Evolutionary conservation across 2,797 vertebrate species (phyloP).

Genomic region (Anolis apletophallus): DNA sequence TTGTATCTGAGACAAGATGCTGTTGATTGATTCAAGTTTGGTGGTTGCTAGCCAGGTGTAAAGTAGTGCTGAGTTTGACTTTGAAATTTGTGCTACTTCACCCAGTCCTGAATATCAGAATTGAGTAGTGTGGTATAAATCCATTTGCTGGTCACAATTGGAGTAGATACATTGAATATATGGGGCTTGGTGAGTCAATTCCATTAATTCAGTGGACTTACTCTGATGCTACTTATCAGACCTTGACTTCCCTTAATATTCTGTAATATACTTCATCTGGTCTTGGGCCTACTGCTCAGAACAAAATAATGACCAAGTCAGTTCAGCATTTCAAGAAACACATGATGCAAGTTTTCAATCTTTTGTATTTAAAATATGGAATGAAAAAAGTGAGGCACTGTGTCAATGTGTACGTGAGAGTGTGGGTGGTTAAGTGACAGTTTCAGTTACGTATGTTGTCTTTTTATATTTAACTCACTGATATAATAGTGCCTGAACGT

Average conservation of each 20-base stretch:
- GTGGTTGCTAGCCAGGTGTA: neutral
- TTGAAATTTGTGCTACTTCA: neutral
- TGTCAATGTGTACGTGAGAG: neutral
- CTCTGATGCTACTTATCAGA: neutral
- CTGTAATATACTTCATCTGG: neutral
- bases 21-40: neutral
- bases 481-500: slow-evolving; percentile 28
- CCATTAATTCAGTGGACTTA: no score
- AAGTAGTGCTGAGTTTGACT: slow-evolving; percentile 7
- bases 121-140: neutral
- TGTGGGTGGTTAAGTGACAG: neutral
- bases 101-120: neutral
- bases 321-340: neutral
- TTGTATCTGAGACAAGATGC: neutral
- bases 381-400: neutral
- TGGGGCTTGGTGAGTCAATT: no score
- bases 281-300: slow-evolving; percentile 28
- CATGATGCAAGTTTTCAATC: neutral
- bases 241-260: slow-evolving; percentile 26
- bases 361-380: neutral
- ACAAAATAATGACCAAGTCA: neutral
- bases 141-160: no score
- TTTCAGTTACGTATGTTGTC: neutral
- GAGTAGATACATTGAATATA: no score
- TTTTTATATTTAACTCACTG: slow-evolving; percentile 2